A percentile compares a stretch with the other conserved stretches of the same genome.
phyloP scores from a whole-genome alignment of 2,113 vertebrate species.

The Lepus timidus region DNA sequence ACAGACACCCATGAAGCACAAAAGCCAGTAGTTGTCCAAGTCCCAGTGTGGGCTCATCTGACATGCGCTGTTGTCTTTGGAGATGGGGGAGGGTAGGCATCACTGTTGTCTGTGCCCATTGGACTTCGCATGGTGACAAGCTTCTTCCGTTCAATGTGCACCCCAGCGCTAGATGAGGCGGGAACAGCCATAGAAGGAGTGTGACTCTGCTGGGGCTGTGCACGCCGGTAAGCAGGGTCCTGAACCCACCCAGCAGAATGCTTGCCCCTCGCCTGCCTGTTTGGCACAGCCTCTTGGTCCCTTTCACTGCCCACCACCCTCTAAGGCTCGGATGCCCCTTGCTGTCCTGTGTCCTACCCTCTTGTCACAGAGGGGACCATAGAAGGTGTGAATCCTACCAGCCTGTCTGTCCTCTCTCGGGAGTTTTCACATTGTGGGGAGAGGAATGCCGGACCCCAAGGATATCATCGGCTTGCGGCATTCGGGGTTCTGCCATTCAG shows the following conservation, averaged over 20 bases:
- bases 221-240: too few relatives aligned
- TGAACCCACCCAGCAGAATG: not conserved
- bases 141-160: not conserved
- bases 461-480: not conserved
- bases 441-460: not conserved
- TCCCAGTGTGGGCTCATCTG: not conserved
- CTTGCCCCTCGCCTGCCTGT: not conserved
- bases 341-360: not conserved
- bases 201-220: not conserved
- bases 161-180: not conserved
- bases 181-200: not conserved
- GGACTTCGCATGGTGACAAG: fast-evolving
- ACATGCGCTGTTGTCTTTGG: not conserved
- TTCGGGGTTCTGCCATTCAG: not conserved
- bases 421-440: not conserved
- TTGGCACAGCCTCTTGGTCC: not conserved
- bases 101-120: not conserved
- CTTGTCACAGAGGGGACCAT: not conserved
- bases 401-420: not conserved
- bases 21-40: not conserved
- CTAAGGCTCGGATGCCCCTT: not conserved
- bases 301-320: not conserved
- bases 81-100: not conserved
- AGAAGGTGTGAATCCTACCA: not conserved
- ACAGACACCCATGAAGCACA: not conserved